phyloP scores from a whole-genome alignment of 2,888 invertebrate genomes.

The Drosophila subquinaria region DNA sequence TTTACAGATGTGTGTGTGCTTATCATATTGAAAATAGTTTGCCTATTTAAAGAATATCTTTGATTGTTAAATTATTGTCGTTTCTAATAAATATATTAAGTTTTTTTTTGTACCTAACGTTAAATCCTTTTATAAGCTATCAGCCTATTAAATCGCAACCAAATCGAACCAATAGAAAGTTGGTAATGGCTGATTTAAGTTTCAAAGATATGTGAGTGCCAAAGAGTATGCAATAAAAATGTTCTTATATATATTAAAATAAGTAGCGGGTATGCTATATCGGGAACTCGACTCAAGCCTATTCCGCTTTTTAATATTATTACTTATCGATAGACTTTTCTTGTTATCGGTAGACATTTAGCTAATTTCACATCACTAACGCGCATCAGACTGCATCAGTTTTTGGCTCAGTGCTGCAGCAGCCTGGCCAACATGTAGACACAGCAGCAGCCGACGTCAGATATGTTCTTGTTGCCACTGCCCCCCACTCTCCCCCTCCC shows the following conservation, averaged over 20 bases:
- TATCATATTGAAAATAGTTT: not conserved
- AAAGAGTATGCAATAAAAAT: too few relatives aligned
- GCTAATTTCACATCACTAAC: slow-evolving; percentile 59
- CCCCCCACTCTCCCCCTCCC: not conserved
- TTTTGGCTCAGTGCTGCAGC: slow-evolving; percentile 45
- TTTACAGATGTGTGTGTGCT: not conserved
- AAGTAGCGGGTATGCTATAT: too few relatives aligned
- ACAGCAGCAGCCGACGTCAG: slow-evolving; percentile 45
- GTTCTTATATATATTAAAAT: not conserved
- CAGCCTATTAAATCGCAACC: too few relatives aligned
- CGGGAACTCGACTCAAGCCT: too few relatives aligned
- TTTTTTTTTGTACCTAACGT: too few relatives aligned
- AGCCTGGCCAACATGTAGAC: slow-evolving; percentile 67
- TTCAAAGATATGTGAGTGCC: too few relatives aligned
- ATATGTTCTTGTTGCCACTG: slow-evolving; percentile 43
- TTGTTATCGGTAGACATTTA: slow-evolving; percentile 13
- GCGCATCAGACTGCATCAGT: slow-evolving; percentile 57
- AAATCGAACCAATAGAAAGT: too few relatives aligned
- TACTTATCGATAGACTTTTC: slow-evolving; percentile 4
- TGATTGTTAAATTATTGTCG: not conserved
- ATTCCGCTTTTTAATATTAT: not conserved
- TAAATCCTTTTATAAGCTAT: too few relatives aligned
- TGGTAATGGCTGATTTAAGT: too few relatives aligned
- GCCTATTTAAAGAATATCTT: not conserved
- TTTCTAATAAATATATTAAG: too few relatives aligned